phyloP scores from a whole-genome alignment of 53 echinoderm and acorn worm genomes.

The Paelopatides confundens region DNA sequence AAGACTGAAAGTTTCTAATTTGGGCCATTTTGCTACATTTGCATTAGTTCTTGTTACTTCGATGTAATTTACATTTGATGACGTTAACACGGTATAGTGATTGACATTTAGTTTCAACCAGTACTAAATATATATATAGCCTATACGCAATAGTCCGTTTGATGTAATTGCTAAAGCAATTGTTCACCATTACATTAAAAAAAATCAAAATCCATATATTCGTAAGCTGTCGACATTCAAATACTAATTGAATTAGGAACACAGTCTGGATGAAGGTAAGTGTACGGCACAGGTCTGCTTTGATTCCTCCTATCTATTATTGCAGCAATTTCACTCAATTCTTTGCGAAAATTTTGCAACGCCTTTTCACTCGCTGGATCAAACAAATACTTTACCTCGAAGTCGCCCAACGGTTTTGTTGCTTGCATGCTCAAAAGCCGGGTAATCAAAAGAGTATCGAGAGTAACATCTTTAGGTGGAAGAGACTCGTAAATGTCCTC shows the following conservation, averaged over 20 bases:
- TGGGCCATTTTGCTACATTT: too few relatives aligned
- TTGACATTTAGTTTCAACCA: too few relatives aligned
- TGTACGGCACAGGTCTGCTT: constrained; percentile 49
- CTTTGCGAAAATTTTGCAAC: constrained; percentile 49
- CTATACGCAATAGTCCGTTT: too few relatives aligned
- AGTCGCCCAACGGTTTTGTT: constrained; percentile 57
- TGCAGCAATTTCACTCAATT: constrained; percentile 28
- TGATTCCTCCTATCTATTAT: constrained; percentile 67
- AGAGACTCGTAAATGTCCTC: constrained; percentile 35
- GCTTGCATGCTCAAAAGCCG: constrained; percentile 57
- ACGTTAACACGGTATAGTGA: too few relatives aligned
- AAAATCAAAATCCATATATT: too few relatives aligned
- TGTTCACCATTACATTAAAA: too few relatives aligned
- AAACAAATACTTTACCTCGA: constrained; percentile 62
- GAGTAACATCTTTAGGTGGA: constrained; percentile 42
- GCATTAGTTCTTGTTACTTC: too few relatives aligned
- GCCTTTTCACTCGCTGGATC: constrained; percentile 65
- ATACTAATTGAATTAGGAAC: constrained; percentile 88
- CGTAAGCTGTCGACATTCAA: constrained; percentile 23
- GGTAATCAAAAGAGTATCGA: constrained; percentile 46
- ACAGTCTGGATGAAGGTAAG: constrained; percentile 73
- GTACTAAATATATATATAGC: too few relatives aligned
- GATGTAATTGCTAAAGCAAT: too few relatives aligned
- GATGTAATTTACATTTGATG: too few relatives aligned
- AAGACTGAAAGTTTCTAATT: too few relatives aligned